Base-by-base conservation (phyloP, 2,888 invertebrate genomes). In the Gisinianus flammeolus region DNA sequence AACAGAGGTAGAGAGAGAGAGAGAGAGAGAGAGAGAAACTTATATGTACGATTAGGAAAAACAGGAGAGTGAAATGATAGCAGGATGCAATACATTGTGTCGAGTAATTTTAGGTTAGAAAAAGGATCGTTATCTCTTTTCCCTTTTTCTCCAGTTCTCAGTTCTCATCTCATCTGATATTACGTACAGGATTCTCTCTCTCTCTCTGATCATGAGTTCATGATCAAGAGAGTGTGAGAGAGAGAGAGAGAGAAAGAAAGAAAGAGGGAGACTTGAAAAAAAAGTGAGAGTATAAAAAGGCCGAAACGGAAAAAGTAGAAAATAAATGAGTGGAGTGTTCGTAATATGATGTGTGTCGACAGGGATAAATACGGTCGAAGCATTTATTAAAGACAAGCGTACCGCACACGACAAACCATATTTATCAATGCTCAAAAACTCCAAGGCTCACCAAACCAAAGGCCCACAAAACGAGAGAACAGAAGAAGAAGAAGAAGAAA, bases 281-380 rank as follows among this genome's bases (percentile, higher is more conserved):
- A 35, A 22, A 22, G 22, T 26, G 56, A 6, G 71, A 22, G 6
- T 54, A 72, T 54, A 58, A 58, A 72, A 10, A 22, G 56, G 31
- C 22, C 22, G 33, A 35, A 44, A 31, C 64, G 26, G 44, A 44
- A 74, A n/a, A 78, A 56, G 72, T 12, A 44, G 64, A 66, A 72
- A 77, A 66, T 79, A 76, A 79, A 79, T 79, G 68, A 35, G 54
- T 69, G 22, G 58, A 79, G 76, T 77, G 76, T 69, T 79, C 67
- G 76, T 79, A 79, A 77, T 77, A 77, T 69, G 73, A 77, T 79
- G 79, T 73, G 77, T 79, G 79, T 79, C 71, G 79, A 79, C 79
- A 77, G 79, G 76, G 79, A 79, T 77, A 77, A 73, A 77, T 77
- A 73, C 68, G 68, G 64, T 73, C 56, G 30, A 68, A 10, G 64